Conservation (phyloP, 1,140 invertebrate species). For the Maconellicoccus hirsutus region DNA sequence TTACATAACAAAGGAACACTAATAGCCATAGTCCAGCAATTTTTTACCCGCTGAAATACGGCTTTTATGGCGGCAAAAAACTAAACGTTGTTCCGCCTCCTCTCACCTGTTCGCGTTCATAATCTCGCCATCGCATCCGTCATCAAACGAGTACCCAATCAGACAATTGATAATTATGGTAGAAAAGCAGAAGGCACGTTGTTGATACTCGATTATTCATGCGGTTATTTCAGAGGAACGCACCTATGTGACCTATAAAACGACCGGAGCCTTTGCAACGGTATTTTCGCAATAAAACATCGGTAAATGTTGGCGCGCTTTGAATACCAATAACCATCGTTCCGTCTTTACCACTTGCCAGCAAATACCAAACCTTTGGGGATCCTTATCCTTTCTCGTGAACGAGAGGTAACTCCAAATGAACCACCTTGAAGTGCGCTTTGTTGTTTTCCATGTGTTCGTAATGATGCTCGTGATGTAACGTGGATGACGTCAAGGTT, state of each 20-base stretch:
- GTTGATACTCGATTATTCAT: not conserved
- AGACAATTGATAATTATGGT: not conserved
- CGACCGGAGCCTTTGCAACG: not conserved
- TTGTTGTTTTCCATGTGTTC: too few species aligned
- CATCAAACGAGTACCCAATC: not conserved
- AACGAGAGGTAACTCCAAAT: too few species aligned
- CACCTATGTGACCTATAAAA: not conserved
- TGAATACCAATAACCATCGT: slow-evolving; percentile 2
- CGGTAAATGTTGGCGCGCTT: not conserved
- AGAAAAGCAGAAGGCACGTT: not conserved
- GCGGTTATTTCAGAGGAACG: not conserved
- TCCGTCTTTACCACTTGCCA: too few species aligned
- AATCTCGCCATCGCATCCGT: not conserved
- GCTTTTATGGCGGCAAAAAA: too few species aligned
- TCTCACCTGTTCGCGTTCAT: not conserved
- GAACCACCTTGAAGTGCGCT: too few species aligned
- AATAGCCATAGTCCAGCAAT: not conserved
- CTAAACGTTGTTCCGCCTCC: not conserved
- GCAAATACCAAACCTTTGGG: too few species aligned
- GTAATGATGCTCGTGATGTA: too few species aligned
- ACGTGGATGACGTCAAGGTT: too few species aligned
- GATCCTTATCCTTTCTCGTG: too few species aligned
- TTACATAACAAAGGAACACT: slow-evolving; percentile 9
- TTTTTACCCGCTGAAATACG: not conserved
- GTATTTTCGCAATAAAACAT: not conserved